phyloP scores from a whole-genome alignment of 2,797 vertebrate species.

The Diplodus puntazzo region DNA sequence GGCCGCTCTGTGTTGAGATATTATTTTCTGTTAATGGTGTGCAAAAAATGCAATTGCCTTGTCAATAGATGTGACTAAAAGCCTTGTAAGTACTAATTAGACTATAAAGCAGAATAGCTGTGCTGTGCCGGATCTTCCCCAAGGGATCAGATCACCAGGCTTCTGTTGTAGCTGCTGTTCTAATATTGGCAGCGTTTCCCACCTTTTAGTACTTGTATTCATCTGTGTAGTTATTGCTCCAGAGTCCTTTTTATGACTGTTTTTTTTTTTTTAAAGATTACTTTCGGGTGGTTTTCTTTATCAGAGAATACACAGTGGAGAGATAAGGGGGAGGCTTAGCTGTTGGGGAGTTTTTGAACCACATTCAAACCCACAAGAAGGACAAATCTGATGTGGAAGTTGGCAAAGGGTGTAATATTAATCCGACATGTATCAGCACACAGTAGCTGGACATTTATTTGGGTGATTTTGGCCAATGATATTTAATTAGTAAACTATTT shows the following conservation, averaged over 20 bases:
- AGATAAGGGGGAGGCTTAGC: conserved; percentile 25
- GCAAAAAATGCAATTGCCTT: conserved; percentile 19
- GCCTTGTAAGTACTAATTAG: conserved; percentile 59
- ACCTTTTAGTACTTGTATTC: conserved; percentile 43
- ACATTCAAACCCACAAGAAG: not conserved
- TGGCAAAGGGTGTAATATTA: not conserved
- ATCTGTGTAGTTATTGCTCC: conserved; percentile 37
- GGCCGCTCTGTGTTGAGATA: conserved; percentile 15
- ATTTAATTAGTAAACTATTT: conserved; percentile 35
- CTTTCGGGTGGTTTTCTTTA: conserved; percentile 33
- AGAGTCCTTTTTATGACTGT: conserved; percentile 23
- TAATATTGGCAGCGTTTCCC: conserved; percentile 55
- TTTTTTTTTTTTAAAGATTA: conserved; percentile 35
- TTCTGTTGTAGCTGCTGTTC: conserved; percentile 46
- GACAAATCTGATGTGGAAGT: not conserved
- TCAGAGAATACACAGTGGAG: conserved; percentile 33
- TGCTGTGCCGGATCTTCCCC: conserved; percentile 46
- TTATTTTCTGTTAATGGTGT: conserved; percentile 40
- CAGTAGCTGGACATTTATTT: not conserved
- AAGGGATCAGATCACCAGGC: conserved; percentile 46
- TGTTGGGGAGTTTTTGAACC: not conserved
- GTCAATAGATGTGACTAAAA: conserved; percentile 52
- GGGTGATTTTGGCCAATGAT: not conserved
- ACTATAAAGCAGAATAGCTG: conserved; percentile 50
- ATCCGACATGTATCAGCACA: not conserved